phyloP scores from a whole-genome alignment of 2,113 vertebrate species.

The Corythaeola cristata region DNA sequence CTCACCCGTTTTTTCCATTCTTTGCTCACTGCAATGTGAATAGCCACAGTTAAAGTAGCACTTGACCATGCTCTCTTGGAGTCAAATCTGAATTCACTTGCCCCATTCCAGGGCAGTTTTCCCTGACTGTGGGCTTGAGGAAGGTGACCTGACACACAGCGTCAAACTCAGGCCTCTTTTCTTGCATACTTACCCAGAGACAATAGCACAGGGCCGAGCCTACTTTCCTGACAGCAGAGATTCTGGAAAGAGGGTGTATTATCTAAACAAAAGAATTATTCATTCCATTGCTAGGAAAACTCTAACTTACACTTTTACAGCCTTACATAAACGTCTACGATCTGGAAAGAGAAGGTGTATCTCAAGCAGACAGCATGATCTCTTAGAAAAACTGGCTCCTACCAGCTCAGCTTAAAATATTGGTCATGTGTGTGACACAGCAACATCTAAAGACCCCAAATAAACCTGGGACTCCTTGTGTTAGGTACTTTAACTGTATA shows the following conservation, averaged over 20 bases:
- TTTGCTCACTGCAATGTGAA: neutral
- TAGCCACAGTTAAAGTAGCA: neutral
- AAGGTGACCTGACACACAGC: neutral
- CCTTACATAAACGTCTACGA: neutral
- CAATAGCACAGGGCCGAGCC: neutral
- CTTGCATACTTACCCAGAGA: neutral
- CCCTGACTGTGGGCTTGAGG: neutral
- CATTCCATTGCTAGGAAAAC: neutral
- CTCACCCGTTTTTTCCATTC: neutral
- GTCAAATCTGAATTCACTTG: neutral
- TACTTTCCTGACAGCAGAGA: neutral
- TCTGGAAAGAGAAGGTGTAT: neutral
- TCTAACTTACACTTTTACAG: neutral
- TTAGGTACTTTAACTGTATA: neutral
- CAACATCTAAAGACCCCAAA: neutral
- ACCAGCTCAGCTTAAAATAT: neutral
- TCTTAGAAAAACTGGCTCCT: neutral
- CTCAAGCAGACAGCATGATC: neutral
- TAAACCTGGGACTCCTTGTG: neutral
- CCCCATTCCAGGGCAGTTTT: neutral
- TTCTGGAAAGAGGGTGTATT: neutral
- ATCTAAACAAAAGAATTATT: conserved; percentile 14
- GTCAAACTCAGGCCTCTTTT: neutral
- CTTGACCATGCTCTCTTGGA: neutral
- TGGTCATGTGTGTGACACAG: neutral